A percentile compares a stretch with the other conserved stretches of the same genome.
phyloP scores from a whole-genome alignment of 2,113 vertebrate genomes.

The Larimichthys polyactis region DNA sequence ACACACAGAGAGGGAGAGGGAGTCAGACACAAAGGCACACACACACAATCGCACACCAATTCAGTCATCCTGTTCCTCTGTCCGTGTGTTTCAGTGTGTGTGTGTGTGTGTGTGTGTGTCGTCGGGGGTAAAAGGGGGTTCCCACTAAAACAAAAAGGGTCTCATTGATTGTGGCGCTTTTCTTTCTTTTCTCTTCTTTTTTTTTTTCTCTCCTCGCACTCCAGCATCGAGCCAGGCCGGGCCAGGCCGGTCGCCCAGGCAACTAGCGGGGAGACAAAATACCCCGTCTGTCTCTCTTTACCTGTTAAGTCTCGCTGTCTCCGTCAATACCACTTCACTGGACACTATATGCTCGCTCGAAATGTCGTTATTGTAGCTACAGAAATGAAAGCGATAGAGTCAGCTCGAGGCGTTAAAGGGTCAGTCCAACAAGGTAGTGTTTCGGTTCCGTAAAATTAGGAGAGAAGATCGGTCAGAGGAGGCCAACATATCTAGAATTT shows the following conservation, averaged over 20 bases:
- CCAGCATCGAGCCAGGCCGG: conserved; percentile 55
- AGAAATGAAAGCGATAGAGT: not conserved
- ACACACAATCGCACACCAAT: conserved; percentile 62
- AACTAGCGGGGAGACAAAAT: conserved; percentile 62
- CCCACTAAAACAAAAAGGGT: conserved; percentile 82
- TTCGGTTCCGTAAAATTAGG: not conserved
- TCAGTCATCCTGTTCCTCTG: conserved; percentile 55
- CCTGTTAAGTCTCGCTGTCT: conserved; percentile 42
- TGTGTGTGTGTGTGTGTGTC: conserved; percentile 44
- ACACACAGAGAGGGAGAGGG: conserved; percentile 59
- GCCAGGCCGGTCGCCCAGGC: conserved; percentile 57
- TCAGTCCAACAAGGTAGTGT: not conserved
- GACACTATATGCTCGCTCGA: not conserved
- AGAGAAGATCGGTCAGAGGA: not conserved
- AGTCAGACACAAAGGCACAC: conserved; percentile 74
- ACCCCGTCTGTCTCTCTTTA: conserved; percentile 40
- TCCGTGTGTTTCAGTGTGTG: conserved; percentile 27
- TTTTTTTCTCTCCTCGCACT: conserved; percentile 61
- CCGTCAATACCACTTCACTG: not conserved
- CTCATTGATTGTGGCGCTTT: conserved; percentile 81
- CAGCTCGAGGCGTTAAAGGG: not conserved
- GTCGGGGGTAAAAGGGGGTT: conserved; percentile 78
- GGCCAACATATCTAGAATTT: not conserved
- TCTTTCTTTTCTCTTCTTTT: conserved; percentile 76
- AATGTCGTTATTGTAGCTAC: not conserved